Percentiles rank a stretch among this genome's conserved stretches.
Conservation (phyloP, 2,888 invertebrate genomes). For the Tipula vernalis region DNA sequence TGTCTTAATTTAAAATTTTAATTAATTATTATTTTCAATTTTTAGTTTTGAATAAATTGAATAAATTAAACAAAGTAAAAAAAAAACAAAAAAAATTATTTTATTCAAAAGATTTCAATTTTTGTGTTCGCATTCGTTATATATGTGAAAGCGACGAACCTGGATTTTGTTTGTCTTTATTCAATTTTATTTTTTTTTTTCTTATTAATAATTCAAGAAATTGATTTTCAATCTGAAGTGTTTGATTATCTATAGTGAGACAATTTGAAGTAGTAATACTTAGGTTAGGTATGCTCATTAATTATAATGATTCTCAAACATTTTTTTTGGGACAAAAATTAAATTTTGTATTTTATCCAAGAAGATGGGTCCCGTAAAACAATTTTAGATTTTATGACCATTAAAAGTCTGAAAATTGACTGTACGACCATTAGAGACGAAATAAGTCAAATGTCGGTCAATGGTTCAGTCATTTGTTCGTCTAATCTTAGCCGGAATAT, state of each 20-base stretch:
- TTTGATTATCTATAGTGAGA: neutral
- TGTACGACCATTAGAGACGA: too few species aligned
- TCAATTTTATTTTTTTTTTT: neutral
- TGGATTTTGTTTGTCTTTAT: neutral
- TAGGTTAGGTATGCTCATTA: neutral
- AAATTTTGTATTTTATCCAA: too few species aligned
- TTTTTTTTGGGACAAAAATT: too few species aligned
- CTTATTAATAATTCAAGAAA: neutral
- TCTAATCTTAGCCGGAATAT: too few species aligned
- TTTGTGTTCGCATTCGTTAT: neutral
- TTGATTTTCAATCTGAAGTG: neutral
- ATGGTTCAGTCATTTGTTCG: too few species aligned
- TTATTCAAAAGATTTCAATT: neutral
- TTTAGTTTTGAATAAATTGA: neutral
- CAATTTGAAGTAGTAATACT: neutral
- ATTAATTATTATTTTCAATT: slow-evolving; percentile 4
- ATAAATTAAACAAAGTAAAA: neutral
- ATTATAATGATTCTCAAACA: neutral
- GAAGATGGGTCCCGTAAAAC: too few species aligned
- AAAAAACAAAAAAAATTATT: neutral
- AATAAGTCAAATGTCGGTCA: too few species aligned
- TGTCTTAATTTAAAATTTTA: neutral
- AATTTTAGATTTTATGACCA: too few species aligned
- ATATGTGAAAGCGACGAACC: neutral
- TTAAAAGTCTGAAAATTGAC: too few species aligned